A percentile compares a stretch with the other conserved stretches of the same genome.
phyloP scores from a whole-genome alignment of 2,888 invertebrate genomes.

The Epirrhoe alternata region DNA sequence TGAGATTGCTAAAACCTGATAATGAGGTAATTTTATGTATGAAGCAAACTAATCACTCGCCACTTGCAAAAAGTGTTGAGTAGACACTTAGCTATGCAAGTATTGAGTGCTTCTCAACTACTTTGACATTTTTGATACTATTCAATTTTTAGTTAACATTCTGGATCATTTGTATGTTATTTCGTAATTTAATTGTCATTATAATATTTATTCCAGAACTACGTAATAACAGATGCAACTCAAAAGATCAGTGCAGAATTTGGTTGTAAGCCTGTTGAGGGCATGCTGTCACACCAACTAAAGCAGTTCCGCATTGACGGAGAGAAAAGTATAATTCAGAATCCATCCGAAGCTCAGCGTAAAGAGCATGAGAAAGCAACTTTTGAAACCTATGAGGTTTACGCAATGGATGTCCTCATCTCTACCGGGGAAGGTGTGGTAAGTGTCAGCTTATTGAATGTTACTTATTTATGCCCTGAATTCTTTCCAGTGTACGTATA shows the following conservation, averaged over 20 bases:
- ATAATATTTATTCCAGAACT: conserved; percentile 86
- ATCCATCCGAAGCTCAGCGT: conserved; percentile 98
- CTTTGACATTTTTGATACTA: too few species aligned
- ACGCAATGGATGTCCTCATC: conserved; percentile 98
- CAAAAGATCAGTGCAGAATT: conserved; percentile 96
- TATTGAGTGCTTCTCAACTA: too few species aligned
- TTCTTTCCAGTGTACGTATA: conserved; percentile 63
- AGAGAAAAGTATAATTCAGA: conserved; percentile 93
- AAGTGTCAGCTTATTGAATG: conserved; percentile 56
- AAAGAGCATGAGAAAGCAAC: conserved; percentile 99
- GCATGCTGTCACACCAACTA: conserved; percentile 97
- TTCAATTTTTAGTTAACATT: too few species aligned
- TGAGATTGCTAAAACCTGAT: conserved; percentile 95
- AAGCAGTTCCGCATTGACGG: conserved; percentile 99
- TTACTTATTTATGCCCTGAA: conserved; percentile 53
- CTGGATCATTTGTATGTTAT: too few species aligned
- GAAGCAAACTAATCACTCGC: too few species aligned
- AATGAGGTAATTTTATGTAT: conserved; percentile 89
- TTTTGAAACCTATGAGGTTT: conserved; percentile 98
- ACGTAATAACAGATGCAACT: conserved; percentile 95
- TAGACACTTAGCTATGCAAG: too few species aligned
- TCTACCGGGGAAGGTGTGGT: conserved; percentile 97
- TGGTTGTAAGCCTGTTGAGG: conserved; percentile 99
- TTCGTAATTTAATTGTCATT: too few species aligned
- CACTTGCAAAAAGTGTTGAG: too few species aligned